Conservation (phyloP, 2,888 invertebrate species). For the Leuctra nigra region DNA sequence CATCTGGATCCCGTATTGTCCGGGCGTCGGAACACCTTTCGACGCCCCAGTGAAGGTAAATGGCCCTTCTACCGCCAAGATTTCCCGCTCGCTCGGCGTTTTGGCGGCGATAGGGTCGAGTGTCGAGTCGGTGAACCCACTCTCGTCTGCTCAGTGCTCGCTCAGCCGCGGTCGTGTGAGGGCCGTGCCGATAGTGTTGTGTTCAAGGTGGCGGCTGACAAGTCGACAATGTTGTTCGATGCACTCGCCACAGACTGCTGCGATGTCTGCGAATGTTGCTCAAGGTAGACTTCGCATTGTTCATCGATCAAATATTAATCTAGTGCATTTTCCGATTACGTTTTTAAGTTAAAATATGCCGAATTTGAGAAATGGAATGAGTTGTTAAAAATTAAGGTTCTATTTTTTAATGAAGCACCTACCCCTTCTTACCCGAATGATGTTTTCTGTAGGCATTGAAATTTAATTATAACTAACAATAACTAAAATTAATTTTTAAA, state of each 20-base stretch:
- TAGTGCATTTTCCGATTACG: no score
- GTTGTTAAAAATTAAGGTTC: background rate
- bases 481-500: no score
- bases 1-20: no score
- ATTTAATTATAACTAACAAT: no score
- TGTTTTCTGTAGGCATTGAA: no score
- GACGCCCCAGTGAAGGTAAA: no score
- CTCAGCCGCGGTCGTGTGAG: background rate
- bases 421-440: no score
- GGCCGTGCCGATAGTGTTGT: background rate
- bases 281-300: slow-evolving; percentile 20
- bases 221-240: slow-evolving; percentile 7
- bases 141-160: background rate
- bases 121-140: background rate
- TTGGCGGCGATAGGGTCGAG: background rate
- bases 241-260: slow-evolving; percentile 18
- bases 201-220: background rate
- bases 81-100: background rate
- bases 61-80: no score
- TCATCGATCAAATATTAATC: no score
- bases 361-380: no score
- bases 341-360: no score
- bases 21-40: no score
- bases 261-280: slow-evolving; percentile 25
- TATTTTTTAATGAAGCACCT: background rate